A percentile compares a stretch with the other conserved stretches of the same genome.
These are phyloP conservation scores for Phenganax marumi DNA, from an alignment of 92 coral and sea anemone genomes.

Conservation along the genomic window DNA sequence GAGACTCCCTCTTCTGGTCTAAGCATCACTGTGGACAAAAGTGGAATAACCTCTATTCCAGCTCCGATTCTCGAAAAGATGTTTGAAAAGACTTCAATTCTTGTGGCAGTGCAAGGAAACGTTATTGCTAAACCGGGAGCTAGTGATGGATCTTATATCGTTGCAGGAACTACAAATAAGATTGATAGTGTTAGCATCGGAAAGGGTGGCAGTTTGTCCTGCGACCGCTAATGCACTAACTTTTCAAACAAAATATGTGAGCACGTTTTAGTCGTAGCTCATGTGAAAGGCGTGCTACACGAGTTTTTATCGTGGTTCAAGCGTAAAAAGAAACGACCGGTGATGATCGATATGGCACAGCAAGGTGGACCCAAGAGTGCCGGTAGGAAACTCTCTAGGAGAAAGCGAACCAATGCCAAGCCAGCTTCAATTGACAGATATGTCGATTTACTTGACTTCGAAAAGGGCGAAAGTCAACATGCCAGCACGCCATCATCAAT, in stretches of 20 bases:
- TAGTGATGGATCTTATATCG: slow-evolving; percentile 45
- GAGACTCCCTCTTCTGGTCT: no score
- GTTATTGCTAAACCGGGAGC: slow-evolving; percentile 51
- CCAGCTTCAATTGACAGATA: slow-evolving; percentile 1
- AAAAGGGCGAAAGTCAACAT: no score
- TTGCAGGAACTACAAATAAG: slow-evolving; percentile 43
- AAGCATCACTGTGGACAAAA: no score
- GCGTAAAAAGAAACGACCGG: slow-evolving; percentile 13
- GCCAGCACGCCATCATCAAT: no score
- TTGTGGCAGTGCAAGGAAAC: slow-evolving; percentile 18
- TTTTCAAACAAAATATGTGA: slow-evolving; percentile 42
- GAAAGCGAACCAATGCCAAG: slow-evolving; percentile 37
- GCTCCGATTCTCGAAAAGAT: slow-evolving; percentile 36
- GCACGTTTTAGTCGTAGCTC: slow-evolving; percentile 53
- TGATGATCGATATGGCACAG: slow-evolving; percentile 9
- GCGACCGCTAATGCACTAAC: slow-evolving; percentile 51
- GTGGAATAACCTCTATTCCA: background rate
- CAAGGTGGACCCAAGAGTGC: slow-evolving; percentile 46
- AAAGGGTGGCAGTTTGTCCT: slow-evolving; percentile 43
- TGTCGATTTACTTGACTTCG: slow-evolving; percentile 25
- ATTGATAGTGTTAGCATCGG: slow-evolving; percentile 7
- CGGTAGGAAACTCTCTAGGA: slow-evolving; percentile 32
- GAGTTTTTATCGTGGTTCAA: slow-evolving; percentile 43
- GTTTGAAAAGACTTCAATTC: slow-evolving; percentile 41
- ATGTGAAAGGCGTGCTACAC: slow-evolving; percentile 13